Evolutionary conservation across 2,888 invertebrate species (phyloP).

Genomic region (Mongoloraphidia duomilia): DNA sequence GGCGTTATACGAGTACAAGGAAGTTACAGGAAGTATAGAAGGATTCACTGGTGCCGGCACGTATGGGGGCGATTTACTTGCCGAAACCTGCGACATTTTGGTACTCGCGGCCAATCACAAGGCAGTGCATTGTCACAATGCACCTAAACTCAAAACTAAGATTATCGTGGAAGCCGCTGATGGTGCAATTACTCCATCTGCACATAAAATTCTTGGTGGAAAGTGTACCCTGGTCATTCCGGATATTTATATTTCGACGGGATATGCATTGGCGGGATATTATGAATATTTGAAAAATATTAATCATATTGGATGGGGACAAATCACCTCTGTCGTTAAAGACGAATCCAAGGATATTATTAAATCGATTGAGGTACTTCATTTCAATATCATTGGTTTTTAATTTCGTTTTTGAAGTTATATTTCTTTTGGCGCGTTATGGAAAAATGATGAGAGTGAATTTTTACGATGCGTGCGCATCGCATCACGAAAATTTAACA

Average conservation of each 20-base stretch:
- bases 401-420: no score
- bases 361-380: background rate
- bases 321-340: background rate
- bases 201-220: constrained; percentile 23
- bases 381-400: no score
- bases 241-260: constrained; percentile 24
- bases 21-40: constrained; percentile 18
- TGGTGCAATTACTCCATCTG: constrained; percentile 23
- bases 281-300: constrained; percentile 23
- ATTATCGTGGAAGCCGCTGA: constrained; percentile 26
- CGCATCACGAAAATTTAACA: no score
- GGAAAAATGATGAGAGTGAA: no score
- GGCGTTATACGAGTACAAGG: constrained; percentile 19
- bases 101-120: constrained; percentile 21
- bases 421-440: no score
- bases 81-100: constrained; percentile 24
- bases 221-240: constrained; percentile 24
- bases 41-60: constrained; percentile 12
- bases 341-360: background rate
- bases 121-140: constrained; percentile 22
- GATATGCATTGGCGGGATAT: constrained; percentile 22
- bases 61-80: constrained; percentile 18
- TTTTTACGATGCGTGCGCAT: no score
- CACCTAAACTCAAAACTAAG: constrained; percentile 24
- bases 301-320: constrained; percentile 8